Percentiles rank a stretch among this genome's conserved stretches.
Evolutionary conservation across 2,888 invertebrate genomes (phyloP).

Genomic region (Cyclophora punctaria): DNA sequence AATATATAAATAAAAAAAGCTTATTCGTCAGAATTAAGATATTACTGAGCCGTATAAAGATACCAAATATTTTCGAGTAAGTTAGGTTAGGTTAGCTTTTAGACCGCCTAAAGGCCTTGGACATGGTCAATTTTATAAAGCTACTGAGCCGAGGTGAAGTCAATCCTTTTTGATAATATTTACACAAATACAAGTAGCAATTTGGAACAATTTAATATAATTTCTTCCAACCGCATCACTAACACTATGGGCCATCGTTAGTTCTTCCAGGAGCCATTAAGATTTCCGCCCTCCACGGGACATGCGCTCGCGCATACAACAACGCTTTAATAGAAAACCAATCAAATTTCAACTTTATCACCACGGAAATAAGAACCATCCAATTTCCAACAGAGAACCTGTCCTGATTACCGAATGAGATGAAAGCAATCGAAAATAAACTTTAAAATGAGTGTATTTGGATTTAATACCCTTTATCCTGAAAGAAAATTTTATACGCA

Average conservation of each 20-base stretch:
- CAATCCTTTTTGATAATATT: constrained; percentile 6
- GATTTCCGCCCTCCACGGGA: constrained; percentile 67
- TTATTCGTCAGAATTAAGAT: too few species aligned
- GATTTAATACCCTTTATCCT: constrained; percentile 14
- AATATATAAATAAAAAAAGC: too few species aligned
- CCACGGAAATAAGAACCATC: too few species aligned
- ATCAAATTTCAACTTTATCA: constrained; percentile 18
- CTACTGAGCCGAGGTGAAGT: too few species aligned
- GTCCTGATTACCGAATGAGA: too few species aligned
- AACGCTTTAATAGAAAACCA: constrained; percentile 2
- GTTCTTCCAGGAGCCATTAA: constrained; percentile 71
- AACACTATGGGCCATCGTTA: constrained; percentile 50
- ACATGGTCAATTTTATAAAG: too few species aligned
- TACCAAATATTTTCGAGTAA: too few species aligned
- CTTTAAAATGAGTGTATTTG: constrained; percentile 15
- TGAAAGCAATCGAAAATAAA: constrained; percentile 5
- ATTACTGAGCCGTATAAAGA: too few species aligned
- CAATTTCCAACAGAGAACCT: too few species aligned
- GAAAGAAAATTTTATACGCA: constrained; percentile 7
- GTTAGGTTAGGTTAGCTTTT: too few species aligned
- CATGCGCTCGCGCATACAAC: constrained; percentile 21
- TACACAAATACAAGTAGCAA: constrained; percentile 12
- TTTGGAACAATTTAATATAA: constrained; percentile 9
- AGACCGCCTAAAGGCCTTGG: too few species aligned
- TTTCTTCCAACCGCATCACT: constrained; percentile 11